A percentile compares a stretch with the other conserved stretches of the same genome.
These are phyloP conservation scores for Polietes domitor DNA, from an alignment of 2,888 invertebrate genomes.

Conservation along the genomic window DNA sequence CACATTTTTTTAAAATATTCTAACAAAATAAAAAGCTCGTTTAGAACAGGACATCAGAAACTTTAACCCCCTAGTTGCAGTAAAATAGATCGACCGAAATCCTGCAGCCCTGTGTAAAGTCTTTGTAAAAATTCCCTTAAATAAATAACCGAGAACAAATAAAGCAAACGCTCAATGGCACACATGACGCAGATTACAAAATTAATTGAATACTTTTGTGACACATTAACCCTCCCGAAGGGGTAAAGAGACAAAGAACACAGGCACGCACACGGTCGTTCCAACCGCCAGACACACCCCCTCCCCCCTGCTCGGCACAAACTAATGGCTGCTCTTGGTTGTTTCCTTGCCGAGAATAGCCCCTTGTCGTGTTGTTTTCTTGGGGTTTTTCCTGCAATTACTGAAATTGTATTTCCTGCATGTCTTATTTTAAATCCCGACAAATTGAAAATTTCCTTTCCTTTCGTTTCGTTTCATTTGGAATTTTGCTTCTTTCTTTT, in stretches of 20 bases:
- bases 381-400: constrained; percentile 34
- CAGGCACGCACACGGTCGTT: not conserved
- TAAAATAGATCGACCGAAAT: too few species aligned
- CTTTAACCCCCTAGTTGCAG: too few species aligned
- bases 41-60: too few species aligned
- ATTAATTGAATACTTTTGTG: constrained; percentile 46
- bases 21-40: too few species aligned
- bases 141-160: not conserved
- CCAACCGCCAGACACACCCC: not conserved
- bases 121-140: not conserved
- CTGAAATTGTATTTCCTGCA: constrained; percentile 49
- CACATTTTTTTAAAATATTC: too few species aligned
- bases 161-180: constrained; percentile 14
- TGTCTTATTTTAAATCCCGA: constrained; percentile 49
- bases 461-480: not conserved
- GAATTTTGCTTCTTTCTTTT: not conserved
- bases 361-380: not conserved
- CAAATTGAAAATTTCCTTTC: constrained; percentile 51
- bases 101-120: too few species aligned
- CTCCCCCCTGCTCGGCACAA: not conserved
- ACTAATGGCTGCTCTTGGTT: not conserved
- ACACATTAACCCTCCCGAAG: constrained; percentile 31
- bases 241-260: not conserved
- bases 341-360: not conserved
- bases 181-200: constrained; percentile 32